These are phyloP conservation scores for Myotis findleyi DNA, from an alignment of 2,797 vertebrate species.

Conservation along the genomic window DNA sequence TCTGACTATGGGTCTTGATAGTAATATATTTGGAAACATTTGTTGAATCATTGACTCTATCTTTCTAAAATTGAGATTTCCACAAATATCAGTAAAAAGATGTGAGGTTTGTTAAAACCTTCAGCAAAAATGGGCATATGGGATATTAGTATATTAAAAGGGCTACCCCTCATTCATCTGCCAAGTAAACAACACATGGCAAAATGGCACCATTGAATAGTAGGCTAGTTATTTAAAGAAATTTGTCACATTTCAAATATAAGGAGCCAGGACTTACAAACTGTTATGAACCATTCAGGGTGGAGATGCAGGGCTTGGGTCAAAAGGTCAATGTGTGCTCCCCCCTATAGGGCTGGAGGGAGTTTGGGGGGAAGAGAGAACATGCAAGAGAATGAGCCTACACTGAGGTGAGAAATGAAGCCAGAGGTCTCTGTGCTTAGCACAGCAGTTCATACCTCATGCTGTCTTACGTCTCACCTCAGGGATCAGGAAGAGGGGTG, in stretches of 20 bases:
- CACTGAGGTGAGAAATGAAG: background rate
- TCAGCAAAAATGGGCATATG: background rate
- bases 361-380: background rate
- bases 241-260: background rate
- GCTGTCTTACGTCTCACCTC: background rate
- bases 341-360: background rate
- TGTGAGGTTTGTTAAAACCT: slow-evolving; percentile 47
- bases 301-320: background rate
- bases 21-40: slow-evolving; percentile 15
- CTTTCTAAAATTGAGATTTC: background rate
- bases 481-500: background rate
- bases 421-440: background rate
- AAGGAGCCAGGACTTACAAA: background rate
- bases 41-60: background rate
- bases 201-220: slow-evolving; percentile 7
- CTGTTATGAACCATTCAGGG: background rate
- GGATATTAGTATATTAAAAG: slow-evolving; percentile 24
- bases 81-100: slow-evolving; percentile 9
- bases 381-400: background rate
- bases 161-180: background rate
- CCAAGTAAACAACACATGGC: slow-evolving; percentile 17
- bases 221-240: background rate
- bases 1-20: background rate
- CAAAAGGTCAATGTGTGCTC: background rate
- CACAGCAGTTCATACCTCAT: background rate